phyloP scores from a whole-genome alignment of 2,113 vertebrate species.

The Apodemus sylvaticus region DNA sequence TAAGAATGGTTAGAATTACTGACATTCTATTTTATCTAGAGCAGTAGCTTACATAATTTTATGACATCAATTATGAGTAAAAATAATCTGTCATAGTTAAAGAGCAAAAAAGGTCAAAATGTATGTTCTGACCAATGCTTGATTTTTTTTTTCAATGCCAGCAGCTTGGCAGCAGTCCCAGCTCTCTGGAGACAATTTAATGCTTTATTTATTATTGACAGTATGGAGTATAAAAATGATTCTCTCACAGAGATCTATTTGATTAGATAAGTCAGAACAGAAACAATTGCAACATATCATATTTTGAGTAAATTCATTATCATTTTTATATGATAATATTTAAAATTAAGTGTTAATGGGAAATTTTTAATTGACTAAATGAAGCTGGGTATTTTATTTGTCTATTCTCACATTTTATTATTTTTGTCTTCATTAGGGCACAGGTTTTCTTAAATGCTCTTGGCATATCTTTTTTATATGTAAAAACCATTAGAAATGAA shows the following conservation, averaged over 20 bases:
- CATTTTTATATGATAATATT: neutral
- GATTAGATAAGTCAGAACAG: neutral
- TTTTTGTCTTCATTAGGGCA: slow-evolving; percentile 2
- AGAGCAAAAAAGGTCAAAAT: neutral
- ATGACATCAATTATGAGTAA: neutral
- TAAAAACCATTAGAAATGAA: neutral
- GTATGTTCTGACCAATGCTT: neutral
- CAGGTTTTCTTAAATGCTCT: neutral
- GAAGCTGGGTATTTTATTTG: neutral
- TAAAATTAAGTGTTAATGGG: slow-evolving; percentile 42
- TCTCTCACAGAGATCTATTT: neutral
- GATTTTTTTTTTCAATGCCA: neutral
- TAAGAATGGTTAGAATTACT: neutral
- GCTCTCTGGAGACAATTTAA: neutral
- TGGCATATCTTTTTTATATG: neutral
- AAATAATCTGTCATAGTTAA: neutral
- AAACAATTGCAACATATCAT: neutral
- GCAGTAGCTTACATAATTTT: neutral
- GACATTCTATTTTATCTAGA: neutral
- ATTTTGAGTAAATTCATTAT: slow-evolving; percentile 40
- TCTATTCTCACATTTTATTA: neutral
- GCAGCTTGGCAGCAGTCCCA: neutral
- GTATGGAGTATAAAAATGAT: neutral
- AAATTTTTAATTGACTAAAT: slow-evolving; percentile 1
- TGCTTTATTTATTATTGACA: neutral